Base-by-base conservation (phyloP, 2,113 vertebrate genomes). In the Piprites chloris region DNA sequence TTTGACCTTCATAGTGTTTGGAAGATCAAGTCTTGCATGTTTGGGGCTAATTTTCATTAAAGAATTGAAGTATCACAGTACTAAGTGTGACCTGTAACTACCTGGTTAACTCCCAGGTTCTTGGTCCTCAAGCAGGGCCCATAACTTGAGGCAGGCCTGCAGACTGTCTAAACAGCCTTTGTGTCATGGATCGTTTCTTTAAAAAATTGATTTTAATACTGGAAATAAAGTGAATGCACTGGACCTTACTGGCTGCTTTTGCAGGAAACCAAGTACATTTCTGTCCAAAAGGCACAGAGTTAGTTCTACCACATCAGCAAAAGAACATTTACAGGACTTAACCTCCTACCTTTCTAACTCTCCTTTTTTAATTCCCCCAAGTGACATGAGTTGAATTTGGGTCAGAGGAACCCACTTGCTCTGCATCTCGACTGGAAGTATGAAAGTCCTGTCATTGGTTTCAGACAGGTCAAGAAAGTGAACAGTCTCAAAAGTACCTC, bases 371-470 rank as follows among this genome's bases (percentile, higher is more conserved):
- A 8, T 33, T 52, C 9, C 10, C n/a, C 9, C 12, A 77, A 14
- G 22, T 0, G 0, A 22, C 27, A 23, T 1, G 14, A 14, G 8
- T 1, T 6, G 5, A 26, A 59, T 85, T 73, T 32, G n/a, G 24
- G 44, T 65, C 27, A 67, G 56, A 78, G 27, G 21, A 87, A 33
- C 15, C 4, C 20, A 12, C 8, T 88, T 19, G 9, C 8, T 49
- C 37, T 11, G 24, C 28, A 33, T 20, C 12, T 20, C 8, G 28
- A 11, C 32, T 19, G 46, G 33, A 88, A 72, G 18, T 11, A 23
- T 28, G 5, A 33, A 82, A 65, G 32, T 27, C 30, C 37, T 56
- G 19, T 27, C n/a, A 19, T 11, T 22, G 15, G 11, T 62, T 93
- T 86, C 53, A 80, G 44, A 30, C 3, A 3, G 19, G 24, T 50